Evolutionary conservation across 2,113 vertebrate species (phyloP), one percentile per base, ranked within the genome.

Genomic region (Onychostruthus taczanowskii): DNA sequence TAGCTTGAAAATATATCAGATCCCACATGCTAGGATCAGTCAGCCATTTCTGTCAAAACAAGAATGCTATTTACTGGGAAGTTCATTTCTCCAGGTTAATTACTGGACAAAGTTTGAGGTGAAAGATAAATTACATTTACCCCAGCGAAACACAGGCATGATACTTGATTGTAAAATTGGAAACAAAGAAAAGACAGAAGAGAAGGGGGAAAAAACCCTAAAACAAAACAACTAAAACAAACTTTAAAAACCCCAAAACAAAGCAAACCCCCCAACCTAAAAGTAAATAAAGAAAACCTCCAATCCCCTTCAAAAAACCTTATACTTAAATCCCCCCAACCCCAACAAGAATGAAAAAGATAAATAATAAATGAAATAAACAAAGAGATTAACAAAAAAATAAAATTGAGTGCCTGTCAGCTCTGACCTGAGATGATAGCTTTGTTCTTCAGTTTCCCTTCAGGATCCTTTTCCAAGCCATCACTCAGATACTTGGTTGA

Each of bases 331-430:
- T 2, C 5, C 64, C 64, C 10, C 3, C 5, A 44, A 68, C 3
- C 1, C 3, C 12, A 37, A 44, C 3, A 75, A 67, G 10, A 68
- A n/a, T 0, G 2, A 24, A 68, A 16, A 18, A 7, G 2, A 26
- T 1, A 91, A 30, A 30, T 16, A 72, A 72, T 2, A 67, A 67
- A 50, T 7, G 35, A 79, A 63, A 50, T 23, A 33, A 63, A 62
- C 58, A 77, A 47, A 19, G 6, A 64, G 14, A 59, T 8, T 2
- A 68, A 84, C 10, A 31, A 44, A 88, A 88, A 92, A 81, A 28
- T 47, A 33, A 35, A 66, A 72, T 47, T 2, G 55, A 68, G 22
- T 76, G 28, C 16, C 14, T 93, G 49, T 85, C 82, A 53, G 11
- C 49, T 85, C 46, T 72, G 41, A 79, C 16, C 33, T 44, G 47